Conservation (phyloP, 2,888 invertebrate genomes). For the Mesochorus sp. region DNA sequence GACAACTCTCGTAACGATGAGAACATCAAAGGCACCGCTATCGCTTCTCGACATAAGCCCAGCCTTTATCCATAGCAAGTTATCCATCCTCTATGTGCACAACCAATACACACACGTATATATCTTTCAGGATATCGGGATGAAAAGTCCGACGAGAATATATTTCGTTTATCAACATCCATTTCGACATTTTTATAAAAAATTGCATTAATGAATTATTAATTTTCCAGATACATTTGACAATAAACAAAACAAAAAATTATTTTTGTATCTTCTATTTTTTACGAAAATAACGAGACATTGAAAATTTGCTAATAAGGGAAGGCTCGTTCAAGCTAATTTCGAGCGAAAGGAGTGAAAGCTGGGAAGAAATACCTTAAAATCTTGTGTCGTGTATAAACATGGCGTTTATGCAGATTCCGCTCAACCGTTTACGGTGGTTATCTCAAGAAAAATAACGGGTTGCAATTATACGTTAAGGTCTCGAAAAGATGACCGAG, state of each 20-base stretch:
- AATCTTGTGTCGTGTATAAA: conserved; percentile 47
- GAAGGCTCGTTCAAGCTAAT: conserved; percentile 17
- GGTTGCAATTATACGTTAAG: conserved; percentile 51
- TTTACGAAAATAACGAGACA: not conserved
- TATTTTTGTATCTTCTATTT: not conserved
- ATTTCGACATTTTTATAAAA: not conserved
- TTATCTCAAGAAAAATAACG: conserved; percentile 45
- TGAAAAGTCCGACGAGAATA: conserved; percentile 17
- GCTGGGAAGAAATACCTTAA: conserved; percentile 44
- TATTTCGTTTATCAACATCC: not conserved
- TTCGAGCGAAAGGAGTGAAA: conserved; percentile 55
- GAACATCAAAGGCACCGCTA: conserved; percentile 79
- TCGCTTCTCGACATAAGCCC: conserved; percentile 72
- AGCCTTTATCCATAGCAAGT: too few species aligned
- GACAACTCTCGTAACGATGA: conserved; percentile 62
- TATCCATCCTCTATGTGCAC: conserved; percentile 64
- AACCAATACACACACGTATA: conserved; percentile 39
- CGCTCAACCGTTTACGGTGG: conserved; percentile 33
- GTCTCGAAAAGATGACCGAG: conserved; percentile 40
- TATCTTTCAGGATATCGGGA: conserved; percentile 1
- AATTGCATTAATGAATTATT: not conserved
- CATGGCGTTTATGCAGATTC: conserved; percentile 40
- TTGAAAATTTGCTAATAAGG: conserved; percentile 26
- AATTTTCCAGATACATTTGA: not conserved
- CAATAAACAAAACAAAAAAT: not conserved